phyloP scores from a whole-genome alignment of 2,797 vertebrate genomes.

The Oreochromis mossambicus region DNA sequence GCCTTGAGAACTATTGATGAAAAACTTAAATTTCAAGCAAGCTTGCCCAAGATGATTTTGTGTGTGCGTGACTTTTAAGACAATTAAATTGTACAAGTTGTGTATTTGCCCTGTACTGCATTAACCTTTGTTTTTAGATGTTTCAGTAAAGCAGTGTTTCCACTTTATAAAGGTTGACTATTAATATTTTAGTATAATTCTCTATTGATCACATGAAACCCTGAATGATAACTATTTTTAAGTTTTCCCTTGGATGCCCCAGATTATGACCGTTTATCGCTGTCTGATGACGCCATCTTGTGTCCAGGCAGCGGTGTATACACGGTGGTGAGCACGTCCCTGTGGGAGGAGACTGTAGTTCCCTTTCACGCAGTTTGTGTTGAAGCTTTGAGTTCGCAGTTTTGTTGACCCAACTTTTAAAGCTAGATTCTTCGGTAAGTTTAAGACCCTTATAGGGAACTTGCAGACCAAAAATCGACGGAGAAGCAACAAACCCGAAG shows the following conservation, averaged over 20 bases:
- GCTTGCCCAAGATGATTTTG: neutral
- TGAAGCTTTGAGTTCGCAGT: neutral
- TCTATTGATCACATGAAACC: neutral
- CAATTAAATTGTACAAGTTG: neutral
- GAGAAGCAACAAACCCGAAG: neutral
- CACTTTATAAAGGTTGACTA: neutral
- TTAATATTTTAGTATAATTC: neutral
- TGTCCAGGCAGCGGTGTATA: neutral
- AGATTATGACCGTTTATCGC: neutral
- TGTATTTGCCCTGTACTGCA: neutral
- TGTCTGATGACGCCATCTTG: neutral
- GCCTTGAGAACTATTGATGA: neutral
- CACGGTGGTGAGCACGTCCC: neutral
- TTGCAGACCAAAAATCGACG: neutral
- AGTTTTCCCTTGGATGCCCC: neutral
- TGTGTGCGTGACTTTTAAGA: neutral
- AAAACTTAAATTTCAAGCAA: neutral
- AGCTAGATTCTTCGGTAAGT: neutral
- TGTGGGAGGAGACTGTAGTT: neutral
- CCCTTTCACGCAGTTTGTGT: neutral
- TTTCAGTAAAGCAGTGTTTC: neutral
- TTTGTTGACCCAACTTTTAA: neutral
- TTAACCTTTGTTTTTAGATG: neutral
- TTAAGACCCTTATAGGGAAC: neutral
- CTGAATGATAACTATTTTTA: neutral